A percentile compares a stretch with the other conserved stretches of the same genome.
These are phyloP conservation scores for Tribolium madens DNA, from an alignment of 1,140 invertebrate genomes.

Conservation along the genomic window DNA sequence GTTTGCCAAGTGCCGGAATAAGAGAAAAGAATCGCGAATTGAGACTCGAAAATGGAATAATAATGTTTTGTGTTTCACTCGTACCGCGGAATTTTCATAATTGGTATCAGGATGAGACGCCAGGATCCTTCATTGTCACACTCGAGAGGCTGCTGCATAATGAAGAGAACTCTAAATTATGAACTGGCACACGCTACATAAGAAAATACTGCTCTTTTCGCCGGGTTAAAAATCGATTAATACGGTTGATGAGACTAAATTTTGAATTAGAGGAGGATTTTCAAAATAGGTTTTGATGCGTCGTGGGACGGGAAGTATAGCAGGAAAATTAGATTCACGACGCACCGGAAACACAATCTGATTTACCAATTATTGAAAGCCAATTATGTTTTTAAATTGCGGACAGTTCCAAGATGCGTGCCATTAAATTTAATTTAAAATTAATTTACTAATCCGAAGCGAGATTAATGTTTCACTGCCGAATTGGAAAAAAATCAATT, in stretches of 20 bases:
- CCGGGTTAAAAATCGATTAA: not conserved
- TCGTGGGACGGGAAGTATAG: not conserved
- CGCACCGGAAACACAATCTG: not conserved
- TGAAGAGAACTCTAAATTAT: not conserved
- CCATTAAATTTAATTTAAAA: not conserved
- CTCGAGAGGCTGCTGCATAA: constrained; percentile 1
- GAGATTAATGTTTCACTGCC: not conserved
- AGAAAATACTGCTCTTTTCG: not conserved
- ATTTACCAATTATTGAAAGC: too few species aligned
- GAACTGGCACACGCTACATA: not conserved
- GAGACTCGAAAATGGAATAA: constrained; percentile 21
- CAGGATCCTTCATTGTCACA: not conserved
- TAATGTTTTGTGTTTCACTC: constrained; percentile 30
- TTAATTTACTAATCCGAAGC: not conserved
- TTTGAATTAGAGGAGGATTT: not conserved
- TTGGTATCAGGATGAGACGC: not conserved
- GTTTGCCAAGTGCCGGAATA: constrained; percentile 44
- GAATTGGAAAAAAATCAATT: not conserved
- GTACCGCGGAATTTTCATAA: not conserved
- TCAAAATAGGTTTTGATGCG: not conserved
- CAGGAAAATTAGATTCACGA: too few species aligned
- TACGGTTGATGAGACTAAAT: not conserved
- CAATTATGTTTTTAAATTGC: not conserved
- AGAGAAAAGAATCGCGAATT: constrained; percentile 39
- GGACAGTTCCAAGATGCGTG: not conserved